A percentile compares a stretch with the other conserved stretches of the same genome.
Conservation (phyloP, 2,888 invertebrate genomes). For the Dexiosoma caninum region DNA sequence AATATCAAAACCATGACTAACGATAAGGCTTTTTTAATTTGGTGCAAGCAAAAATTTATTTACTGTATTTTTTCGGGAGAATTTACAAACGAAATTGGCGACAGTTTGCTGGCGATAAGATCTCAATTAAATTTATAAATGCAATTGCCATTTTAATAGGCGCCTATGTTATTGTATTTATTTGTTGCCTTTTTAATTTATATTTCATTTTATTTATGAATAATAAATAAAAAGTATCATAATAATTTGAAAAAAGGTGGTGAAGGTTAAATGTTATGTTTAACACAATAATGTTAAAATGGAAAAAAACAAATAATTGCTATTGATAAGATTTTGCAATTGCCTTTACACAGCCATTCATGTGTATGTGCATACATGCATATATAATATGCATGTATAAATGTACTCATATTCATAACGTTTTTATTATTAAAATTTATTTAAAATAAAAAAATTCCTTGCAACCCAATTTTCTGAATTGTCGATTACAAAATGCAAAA, state of each 20-base stretch:
- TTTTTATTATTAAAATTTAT: too few species aligned
- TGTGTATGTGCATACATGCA: too few species aligned
- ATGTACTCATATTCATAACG: too few species aligned
- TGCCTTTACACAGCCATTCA: too few species aligned
- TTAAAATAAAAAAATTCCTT: too few species aligned
- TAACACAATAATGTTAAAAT: slow-evolving; percentile 10
- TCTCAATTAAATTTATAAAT: slow-evolving; percentile 45
- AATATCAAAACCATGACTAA: not conserved
- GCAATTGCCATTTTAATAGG: slow-evolving; percentile 36
- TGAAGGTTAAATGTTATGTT: slow-evolving; percentile 50
- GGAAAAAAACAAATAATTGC: slow-evolving; percentile 15
- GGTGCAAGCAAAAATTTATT: not conserved
- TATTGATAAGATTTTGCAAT: slow-evolving; percentile 34
- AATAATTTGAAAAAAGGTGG: slow-evolving; percentile 35
- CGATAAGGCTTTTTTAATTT: not conserved
- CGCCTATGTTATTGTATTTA: slow-evolving; percentile 9
- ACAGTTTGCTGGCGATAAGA: slow-evolving; percentile 30
- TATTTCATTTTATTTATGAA: slow-evolving; percentile 17
- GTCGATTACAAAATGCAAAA: too few species aligned
- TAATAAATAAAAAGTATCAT: slow-evolving; percentile 32
- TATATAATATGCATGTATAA: too few species aligned
- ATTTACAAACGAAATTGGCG: slow-evolving; percentile 24
- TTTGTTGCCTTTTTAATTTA: not conserved
- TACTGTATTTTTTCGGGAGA: not conserved
- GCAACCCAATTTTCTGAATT: too few species aligned